These are phyloP conservation scores for Monomorium pharaonis DNA, from an alignment of 1,140 invertebrate genomes.

Conservation along the genomic window DNA sequence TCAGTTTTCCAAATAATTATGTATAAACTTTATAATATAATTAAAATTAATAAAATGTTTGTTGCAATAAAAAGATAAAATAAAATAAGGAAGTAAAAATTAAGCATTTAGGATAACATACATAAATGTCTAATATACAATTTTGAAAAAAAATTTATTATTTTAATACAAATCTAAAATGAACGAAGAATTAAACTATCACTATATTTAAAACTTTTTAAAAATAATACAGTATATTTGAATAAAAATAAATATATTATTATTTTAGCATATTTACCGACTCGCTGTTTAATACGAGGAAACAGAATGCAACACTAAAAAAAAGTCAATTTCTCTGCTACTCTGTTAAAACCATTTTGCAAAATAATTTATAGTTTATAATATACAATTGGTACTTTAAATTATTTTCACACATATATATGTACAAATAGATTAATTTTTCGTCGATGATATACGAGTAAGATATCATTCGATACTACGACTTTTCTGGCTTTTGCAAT, in stretches of 20 bases:
- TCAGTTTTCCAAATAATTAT: too few relatives aligned
- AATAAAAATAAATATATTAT: not conserved
- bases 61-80: not conserved
- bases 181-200: not conserved
- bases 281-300: not conserved
- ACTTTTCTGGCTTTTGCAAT: not conserved
- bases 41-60: too few relatives aligned
- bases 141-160: not conserved
- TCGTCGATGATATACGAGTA: not conserved
- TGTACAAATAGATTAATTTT: not conserved
- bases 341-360: not conserved
- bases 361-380: not conserved
- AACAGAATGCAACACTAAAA: not conserved
- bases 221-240: too few relatives aligned
- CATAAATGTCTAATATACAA: too few relatives aligned
- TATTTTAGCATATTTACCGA: not conserved
- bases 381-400: not conserved
- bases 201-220: too few relatives aligned
- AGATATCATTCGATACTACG: not conserved
- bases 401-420: too few relatives aligned
- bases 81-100: not conserved
- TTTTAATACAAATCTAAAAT: not conserved
- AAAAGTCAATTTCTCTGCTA: not conserved
- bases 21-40: too few relatives aligned
- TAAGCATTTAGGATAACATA: not conserved